Percentiles rank a stretch among this genome's conserved stretches.
Evolutionary conservation across 2,797 vertebrate species (phyloP).

Genomic region (Enteromius viviparus): DNA sequence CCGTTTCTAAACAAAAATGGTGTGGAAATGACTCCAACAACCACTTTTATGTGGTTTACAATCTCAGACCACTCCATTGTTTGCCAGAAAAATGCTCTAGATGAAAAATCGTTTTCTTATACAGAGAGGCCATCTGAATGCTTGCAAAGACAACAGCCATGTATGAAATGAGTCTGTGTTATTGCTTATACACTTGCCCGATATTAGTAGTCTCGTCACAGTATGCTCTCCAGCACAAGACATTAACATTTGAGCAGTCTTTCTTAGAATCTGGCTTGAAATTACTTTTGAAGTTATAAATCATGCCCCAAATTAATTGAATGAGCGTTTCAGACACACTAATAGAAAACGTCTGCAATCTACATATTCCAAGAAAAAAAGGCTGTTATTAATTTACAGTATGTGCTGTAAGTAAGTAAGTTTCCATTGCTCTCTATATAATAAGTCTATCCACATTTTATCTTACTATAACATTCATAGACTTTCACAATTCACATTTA

Average conservation of each 20-base stretch:
- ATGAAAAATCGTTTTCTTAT: background rate
- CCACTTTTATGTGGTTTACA: background rate
- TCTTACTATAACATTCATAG: background rate
- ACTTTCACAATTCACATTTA: background rate
- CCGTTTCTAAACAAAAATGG: slow-evolving; percentile 68
- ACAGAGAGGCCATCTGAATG: background rate
- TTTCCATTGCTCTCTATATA: slow-evolving; percentile 13
- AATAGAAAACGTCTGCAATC: slow-evolving; percentile 16
- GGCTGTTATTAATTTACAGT: slow-evolving; percentile 24
- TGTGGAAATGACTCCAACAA: background rate
- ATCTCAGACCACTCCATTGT: background rate
- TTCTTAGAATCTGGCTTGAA: slow-evolving; percentile 25
- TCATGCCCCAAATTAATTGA: slow-evolving; percentile 43
- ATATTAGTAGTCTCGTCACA: slow-evolving; percentile 18
- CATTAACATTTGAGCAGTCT: slow-evolving; percentile 38
- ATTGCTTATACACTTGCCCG: background rate
- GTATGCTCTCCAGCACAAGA: slow-evolving; percentile 16
- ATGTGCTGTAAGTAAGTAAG: background rate
- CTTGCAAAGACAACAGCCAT: background rate
- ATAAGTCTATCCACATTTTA: background rate
- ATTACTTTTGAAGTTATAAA: slow-evolving; percentile 42
- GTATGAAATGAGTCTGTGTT: background rate
- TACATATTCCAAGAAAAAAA: slow-evolving; percentile 10
- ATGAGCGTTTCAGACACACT: slow-evolving; percentile 35
- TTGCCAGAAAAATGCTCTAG: background rate